phyloP scores from a whole-genome alignment of 2,888 invertebrate genomes.

The Drosophila parthenogenetica region DNA sequence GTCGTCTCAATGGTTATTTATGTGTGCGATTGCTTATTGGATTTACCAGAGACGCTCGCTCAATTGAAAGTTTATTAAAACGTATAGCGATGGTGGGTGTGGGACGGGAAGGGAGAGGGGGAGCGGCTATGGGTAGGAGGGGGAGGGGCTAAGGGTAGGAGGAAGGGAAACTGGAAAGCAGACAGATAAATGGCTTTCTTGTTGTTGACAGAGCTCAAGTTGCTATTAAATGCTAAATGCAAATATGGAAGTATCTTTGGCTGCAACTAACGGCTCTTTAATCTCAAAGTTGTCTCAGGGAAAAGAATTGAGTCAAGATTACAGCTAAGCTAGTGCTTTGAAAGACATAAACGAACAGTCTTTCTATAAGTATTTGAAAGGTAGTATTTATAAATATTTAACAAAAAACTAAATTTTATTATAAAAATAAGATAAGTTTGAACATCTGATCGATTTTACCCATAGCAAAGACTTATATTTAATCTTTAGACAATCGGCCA shows the following conservation, averaged over 20 bases:
- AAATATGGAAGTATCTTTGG: conserved; percentile 6
- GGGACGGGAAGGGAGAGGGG: too few relatives aligned
- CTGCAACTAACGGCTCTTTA: conserved; percentile 13
- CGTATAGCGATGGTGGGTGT: background rate
- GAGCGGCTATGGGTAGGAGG: background rate
- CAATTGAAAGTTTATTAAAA: conserved; percentile 64
- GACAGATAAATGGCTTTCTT: conserved; percentile 41
- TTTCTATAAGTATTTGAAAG: too few relatives aligned
- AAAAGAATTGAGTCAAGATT: background rate
- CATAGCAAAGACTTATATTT: background rate
- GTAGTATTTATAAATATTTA: too few relatives aligned
- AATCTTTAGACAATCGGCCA: background rate
- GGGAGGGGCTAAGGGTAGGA: background rate
- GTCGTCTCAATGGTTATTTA: conserved; percentile 52
- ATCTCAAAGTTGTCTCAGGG: background rate
- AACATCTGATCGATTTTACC: background rate
- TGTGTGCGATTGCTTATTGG: conserved; percentile 64
- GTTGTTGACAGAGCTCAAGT: conserved; percentile 17
- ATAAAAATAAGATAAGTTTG: background rate
- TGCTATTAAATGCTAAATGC: conserved; percentile 3
- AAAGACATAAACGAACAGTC: too few relatives aligned
- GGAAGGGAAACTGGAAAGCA: conserved; percentile 1
- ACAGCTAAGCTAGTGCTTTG: background rate
- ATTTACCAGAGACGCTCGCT: conserved; percentile 49
- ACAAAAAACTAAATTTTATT: too few relatives aligned